These are phyloP conservation scores for Metaphire vulgaris DNA, from an alignment of 1,140 invertebrate genomes.

Conservation along the genomic window DNA sequence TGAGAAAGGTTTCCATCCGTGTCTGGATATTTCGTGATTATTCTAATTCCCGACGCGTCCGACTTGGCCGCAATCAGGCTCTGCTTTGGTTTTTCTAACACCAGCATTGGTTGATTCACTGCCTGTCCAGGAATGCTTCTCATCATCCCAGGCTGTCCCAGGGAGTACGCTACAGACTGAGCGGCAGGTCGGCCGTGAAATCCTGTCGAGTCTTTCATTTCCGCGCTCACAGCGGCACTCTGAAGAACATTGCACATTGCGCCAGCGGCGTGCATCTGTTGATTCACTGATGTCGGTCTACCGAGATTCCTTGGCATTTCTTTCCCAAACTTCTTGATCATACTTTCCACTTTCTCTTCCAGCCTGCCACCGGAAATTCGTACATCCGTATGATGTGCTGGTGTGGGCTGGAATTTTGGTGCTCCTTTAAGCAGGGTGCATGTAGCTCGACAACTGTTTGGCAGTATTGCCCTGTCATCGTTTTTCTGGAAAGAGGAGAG, in stretches of 20 bases:
- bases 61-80: background rate
- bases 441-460: background rate
- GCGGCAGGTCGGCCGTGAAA: too few species aligned
- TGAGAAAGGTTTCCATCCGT: background rate
- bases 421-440: background rate
- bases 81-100: background rate
- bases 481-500: background rate
- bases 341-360: background rate
- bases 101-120: background rate
- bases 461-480: background rate
- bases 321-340: background rate
- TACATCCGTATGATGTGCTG: background rate
- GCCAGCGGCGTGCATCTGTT: too few species aligned
- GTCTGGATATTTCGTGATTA: background rate
- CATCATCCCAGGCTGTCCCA: too few species aligned
- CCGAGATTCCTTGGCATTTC: too few species aligned
- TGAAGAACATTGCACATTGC: too few species aligned
- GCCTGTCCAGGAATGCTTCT: background rate
- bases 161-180: too few species aligned
- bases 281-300: too few species aligned
- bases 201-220: too few species aligned
- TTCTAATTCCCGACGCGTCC: background rate
- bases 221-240: too few species aligned
- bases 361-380: background rate
- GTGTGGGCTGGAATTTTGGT: background rate